Conservation (phyloP, 2,888 invertebrate species). For the Agrochola circellaris region DNA sequence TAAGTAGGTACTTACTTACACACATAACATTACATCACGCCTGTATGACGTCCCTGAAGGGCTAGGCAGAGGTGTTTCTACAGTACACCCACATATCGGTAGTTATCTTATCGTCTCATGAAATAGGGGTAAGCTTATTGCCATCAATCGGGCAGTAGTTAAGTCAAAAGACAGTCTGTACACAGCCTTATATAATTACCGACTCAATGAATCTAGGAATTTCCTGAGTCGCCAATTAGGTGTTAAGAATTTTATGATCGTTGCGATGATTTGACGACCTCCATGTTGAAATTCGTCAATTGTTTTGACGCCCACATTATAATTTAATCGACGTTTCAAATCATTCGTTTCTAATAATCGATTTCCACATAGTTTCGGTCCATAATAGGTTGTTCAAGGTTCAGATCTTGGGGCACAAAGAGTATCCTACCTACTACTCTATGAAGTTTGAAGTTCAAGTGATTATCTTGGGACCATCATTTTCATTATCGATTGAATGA, state of each 20-base stretch:
- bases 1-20: too few relatives aligned
- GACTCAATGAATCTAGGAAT: conserved; percentile 24
- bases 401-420: background rate
- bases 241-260: conserved; percentile 43
- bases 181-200: conserved; percentile 11
- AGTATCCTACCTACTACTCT: background rate
- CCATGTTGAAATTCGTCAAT: conserved; percentile 51
- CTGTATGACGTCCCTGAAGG: too few relatives aligned
- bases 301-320: conserved; percentile 51
- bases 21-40: too few relatives aligned
- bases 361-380: conserved; percentile 33
- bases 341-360: conserved; percentile 42
- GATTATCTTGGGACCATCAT: background rate
- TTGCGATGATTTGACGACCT: conserved; percentile 43
- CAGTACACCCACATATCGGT: too few relatives aligned
- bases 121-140: too few relatives aligned
- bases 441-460: background rate
- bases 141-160: background rate
- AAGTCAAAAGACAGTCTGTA: background rate
- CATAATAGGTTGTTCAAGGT: conserved; percentile 39
- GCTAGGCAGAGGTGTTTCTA: too few relatives aligned
- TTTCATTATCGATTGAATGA: background rate
- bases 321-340: conserved; percentile 45
- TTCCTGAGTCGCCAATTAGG: conserved; percentile 54
- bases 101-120: too few relatives aligned